Conservation (phyloP, 2,797 vertebrate species). For the Semaprochilodus insignis region DNA sequence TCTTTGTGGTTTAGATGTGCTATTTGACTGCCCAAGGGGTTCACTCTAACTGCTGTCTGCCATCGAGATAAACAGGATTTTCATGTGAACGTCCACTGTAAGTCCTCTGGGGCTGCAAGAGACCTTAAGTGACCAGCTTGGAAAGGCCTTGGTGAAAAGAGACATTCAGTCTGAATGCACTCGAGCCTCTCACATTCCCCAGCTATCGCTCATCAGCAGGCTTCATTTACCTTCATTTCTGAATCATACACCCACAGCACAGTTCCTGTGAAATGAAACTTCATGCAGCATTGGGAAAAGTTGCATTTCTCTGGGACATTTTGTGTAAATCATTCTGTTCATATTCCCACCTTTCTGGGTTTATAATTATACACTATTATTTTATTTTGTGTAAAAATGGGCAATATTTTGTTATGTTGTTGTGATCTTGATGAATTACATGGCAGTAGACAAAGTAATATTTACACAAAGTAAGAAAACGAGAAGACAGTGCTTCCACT, state of each 20-base stretch:
- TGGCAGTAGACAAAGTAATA: no score
- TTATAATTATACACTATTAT: no score
- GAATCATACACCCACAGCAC: not conserved
- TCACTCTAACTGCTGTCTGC: constrained; percentile 20
- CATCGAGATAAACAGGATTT: constrained; percentile 29
- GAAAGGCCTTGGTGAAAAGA: constrained; percentile 26
- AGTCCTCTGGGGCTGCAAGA: constrained; percentile 4
- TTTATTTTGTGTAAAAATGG: no score
- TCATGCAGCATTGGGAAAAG: not conserved
- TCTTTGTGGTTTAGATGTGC: not conserved
- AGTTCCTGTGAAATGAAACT: not conserved
- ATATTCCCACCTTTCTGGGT: no score
- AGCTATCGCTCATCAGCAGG: constrained; percentile 6
- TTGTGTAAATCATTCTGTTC: no score
- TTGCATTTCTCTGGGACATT: no score
- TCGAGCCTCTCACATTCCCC: constrained; percentile 10
- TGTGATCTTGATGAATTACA: no score
- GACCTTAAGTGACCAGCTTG: constrained; percentile 11
- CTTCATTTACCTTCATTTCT: not conserved
- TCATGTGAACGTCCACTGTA: constrained; percentile 13
- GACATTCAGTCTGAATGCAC: constrained; percentile 5
- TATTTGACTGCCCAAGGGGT: not conserved
- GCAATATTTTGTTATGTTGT: no score
- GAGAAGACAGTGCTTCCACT: no score
- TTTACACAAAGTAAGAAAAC: no score